Base-by-base conservation (phyloP, 2,113 vertebrate species). In the Egretta garzetta region DNA sequence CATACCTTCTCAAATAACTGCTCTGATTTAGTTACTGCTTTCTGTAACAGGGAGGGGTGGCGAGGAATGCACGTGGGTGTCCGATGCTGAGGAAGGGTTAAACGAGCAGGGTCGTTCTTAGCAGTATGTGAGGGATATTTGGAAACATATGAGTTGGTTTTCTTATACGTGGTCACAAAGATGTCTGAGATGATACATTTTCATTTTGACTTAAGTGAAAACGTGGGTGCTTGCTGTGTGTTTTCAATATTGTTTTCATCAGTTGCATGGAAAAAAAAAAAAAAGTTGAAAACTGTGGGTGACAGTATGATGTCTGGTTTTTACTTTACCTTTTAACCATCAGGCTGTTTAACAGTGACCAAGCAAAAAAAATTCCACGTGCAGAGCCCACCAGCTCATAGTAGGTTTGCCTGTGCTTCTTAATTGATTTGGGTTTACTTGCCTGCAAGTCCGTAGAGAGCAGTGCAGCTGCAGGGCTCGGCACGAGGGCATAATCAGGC, bases 351-450 rank as follows among this genome's bases (percentile, higher is more conserved):
- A 49, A 41, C 23, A 21, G 1, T 14, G 16, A 53, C 45, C 60
- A 52, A 39, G 63, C 56, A 20, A 28, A 60, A n/a, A 7, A n/a
- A 41, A 47, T 22, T 37, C 27, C 8, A 1, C 1, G 0, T 56
- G 72, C 37, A 59, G 59, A 91, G 32, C 85, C 43, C 53, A 28
- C 16, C 86, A 64, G 43, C 72, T 87, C 2, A 0, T 17, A 19
- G 73, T 8, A 27, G 50, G 32, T 49, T 64, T 89, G 55, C 28
- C 6, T 4, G 0, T 1, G 4, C 17, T 58, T 52, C 59, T 30
- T 9, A 18, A 10, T 12, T 15, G 19, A 10, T 67, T 19, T 27
- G 24, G 16, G 4, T 32, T 93, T 35, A 0, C 13, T 52, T 56
- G 43, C 39, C 64, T 33, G 50, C 1, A 3, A 66, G 74, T 24